Conservation (phyloP, 2,888 invertebrate species). For the Hetaerina titia region DNA sequence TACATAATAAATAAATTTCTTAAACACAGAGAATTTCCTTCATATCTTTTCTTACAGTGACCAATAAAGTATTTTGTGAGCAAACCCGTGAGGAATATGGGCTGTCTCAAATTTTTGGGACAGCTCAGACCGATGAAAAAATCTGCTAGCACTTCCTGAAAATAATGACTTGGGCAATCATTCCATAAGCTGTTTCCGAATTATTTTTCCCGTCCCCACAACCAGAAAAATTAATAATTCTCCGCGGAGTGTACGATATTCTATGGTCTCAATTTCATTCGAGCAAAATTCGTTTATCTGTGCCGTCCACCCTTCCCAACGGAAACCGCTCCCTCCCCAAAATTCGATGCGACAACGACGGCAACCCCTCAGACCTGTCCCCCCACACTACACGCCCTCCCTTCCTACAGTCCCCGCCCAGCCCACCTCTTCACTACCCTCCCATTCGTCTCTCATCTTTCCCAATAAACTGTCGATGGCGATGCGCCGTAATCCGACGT, state of each 20-base stretch:
- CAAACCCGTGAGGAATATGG: neutral
- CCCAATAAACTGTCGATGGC: conserved; percentile 62
- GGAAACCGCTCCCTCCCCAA: neutral
- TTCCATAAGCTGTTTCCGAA: neutral
- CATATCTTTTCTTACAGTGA: neutral
- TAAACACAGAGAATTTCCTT: too few relatives aligned
- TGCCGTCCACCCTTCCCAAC: neutral
- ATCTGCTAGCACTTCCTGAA: neutral
- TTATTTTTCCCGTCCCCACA: neutral
- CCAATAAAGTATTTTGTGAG: neutral
- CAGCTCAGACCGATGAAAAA: neutral
- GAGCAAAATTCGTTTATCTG: neutral
- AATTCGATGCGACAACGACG: conserved; percentile 24
- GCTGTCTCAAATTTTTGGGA: neutral
- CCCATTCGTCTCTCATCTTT: conserved; percentile 55
- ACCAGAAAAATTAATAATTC: neutral
- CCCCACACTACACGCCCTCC: neutral
- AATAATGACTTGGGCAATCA: neutral
- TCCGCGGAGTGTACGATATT: neutral
- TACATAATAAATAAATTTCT: too few relatives aligned
- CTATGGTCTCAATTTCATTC: neutral
- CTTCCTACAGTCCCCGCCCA: neutral
- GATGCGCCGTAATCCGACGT: conserved; percentile 62
- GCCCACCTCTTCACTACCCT: neutral
- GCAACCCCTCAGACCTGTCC: neutral